Evolutionary conservation across 2,113 vertebrate species (phyloP).

Genomic region (Stegostoma tigrinum): DNA sequence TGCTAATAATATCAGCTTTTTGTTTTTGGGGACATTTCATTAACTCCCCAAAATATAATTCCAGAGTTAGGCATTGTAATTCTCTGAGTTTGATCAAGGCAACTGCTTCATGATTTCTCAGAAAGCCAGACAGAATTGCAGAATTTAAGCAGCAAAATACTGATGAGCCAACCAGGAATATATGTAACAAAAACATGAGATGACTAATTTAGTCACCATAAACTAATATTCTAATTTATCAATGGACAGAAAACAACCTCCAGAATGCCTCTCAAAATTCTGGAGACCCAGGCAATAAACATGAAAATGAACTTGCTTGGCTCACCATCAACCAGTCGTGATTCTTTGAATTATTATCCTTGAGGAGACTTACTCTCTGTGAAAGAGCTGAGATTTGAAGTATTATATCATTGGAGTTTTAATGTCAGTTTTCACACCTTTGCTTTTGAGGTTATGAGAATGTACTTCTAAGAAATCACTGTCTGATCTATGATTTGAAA

Average conservation of each 20-base stretch:
- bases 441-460: background rate
- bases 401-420: background rate
- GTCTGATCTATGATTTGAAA: background rate
- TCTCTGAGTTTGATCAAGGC: background rate
- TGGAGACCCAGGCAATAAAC: slow-evolving; percentile 21
- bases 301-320: background rate
- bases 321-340: slow-evolving; percentile 4
- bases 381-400: background rate
- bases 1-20: background rate
- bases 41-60: background rate
- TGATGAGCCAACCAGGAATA: background rate
- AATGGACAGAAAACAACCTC: background rate
- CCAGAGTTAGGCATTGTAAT: background rate
- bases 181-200: background rate
- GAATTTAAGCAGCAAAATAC: background rate
- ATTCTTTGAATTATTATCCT: slow-evolving; percentile 1
- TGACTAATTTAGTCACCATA: background rate
- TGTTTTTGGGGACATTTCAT: background rate
- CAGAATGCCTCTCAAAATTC: background rate
- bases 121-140: background rate
- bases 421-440: background rate
- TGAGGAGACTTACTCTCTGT: background rate
- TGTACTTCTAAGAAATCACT: background rate
- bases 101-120: background rate
- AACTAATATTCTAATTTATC: background rate